These are phyloP conservation scores for Trichoplusia ni DNA, from an alignment of 1,140 invertebrate genomes.

Conservation along the genomic window DNA sequence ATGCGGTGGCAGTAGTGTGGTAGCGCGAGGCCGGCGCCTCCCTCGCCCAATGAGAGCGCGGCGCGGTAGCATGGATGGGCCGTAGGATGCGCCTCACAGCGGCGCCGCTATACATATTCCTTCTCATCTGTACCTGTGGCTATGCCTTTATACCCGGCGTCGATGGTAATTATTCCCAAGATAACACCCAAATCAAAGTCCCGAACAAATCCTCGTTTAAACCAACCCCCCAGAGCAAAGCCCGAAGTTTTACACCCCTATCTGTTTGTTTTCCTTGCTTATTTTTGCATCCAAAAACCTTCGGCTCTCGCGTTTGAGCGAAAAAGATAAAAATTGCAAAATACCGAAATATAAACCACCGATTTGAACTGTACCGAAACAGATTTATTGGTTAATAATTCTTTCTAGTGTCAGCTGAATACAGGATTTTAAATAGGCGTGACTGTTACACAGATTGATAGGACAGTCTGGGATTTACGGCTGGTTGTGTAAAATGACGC, in stretches of 20 bases:
- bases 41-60: constrained; percentile 46
- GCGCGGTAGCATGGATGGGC: constrained; percentile 70
- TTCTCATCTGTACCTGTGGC: constrained; percentile 50
- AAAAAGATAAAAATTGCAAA: constrained; percentile 4
- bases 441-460: background rate
- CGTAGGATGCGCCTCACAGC: constrained; percentile 70
- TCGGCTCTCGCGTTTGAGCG: too few species aligned
- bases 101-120: constrained; percentile 59
- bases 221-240: too few species aligned
- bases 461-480: background rate
- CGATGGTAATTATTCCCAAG: too few species aligned
- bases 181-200: too few species aligned
- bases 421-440: constrained; percentile 1
- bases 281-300: too few species aligned
- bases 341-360: constrained; percentile 6
- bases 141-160: constrained; percentile 61
- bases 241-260: too few species aligned
- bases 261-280: too few species aligned
- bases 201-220: too few species aligned
- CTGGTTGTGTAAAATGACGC: background rate
- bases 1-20: constrained; percentile 5
- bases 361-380: background rate
- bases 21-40: constrained; percentile 1
- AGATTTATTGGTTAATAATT: constrained; percentile 19
- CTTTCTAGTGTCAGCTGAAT: constrained; percentile 7